A percentile compares a stretch with the other conserved stretches of the same genome.
These are phyloP conservation scores for Oncorhynchus gorbuscha DNA, from an alignment of 2,113 vertebrate genomes.

Conservation along the genomic window DNA sequence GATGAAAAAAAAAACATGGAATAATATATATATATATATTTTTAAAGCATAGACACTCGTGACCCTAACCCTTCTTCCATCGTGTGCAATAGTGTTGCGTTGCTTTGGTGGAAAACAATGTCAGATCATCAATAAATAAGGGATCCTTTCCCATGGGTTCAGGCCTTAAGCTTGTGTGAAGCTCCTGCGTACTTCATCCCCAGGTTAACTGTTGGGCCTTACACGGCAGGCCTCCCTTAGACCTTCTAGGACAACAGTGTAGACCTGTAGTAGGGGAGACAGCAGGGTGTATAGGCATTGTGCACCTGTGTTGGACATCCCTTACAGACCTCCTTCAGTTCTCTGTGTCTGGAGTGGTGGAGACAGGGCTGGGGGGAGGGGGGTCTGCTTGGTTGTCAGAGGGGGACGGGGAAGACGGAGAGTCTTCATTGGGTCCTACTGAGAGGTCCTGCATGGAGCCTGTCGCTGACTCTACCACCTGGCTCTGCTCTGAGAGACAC, in stretches of 20 bases:
- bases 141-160: neutral
- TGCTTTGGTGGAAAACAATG: slow-evolving; percentile 20
- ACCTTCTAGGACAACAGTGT: neutral
- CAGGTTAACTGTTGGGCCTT: slow-evolving; percentile 17
- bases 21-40: neutral
- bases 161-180: neutral
- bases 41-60: slow-evolving; percentile 4
- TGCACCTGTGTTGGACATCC: neutral
- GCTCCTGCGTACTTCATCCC: too few species aligned
- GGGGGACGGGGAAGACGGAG: slow-evolving; percentile 11
- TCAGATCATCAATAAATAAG: slow-evolving; percentile 34
- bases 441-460: slow-evolving; percentile 64
- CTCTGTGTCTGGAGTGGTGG: slow-evolving; percentile 40
- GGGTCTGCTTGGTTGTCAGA: slow-evolving; percentile 34
- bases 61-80: slow-evolving; percentile 22
- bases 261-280: neutral
- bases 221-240: neutral
- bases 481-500: slow-evolving; percentile 45
- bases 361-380: slow-evolving; percentile 3
- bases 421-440: slow-evolving; percentile 38
- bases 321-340: slow-evolving; percentile 46
- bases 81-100: slow-evolving; percentile 7
- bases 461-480: slow-evolving; percentile 44
- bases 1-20: slow-evolving; percentile 18
- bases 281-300: neutral